A percentile compares a stretch with the other conserved stretches of the same genome.
Evolutionary conservation across 2,797 vertebrate species (phyloP).

Genomic region (Siniperca obscura): DNA sequence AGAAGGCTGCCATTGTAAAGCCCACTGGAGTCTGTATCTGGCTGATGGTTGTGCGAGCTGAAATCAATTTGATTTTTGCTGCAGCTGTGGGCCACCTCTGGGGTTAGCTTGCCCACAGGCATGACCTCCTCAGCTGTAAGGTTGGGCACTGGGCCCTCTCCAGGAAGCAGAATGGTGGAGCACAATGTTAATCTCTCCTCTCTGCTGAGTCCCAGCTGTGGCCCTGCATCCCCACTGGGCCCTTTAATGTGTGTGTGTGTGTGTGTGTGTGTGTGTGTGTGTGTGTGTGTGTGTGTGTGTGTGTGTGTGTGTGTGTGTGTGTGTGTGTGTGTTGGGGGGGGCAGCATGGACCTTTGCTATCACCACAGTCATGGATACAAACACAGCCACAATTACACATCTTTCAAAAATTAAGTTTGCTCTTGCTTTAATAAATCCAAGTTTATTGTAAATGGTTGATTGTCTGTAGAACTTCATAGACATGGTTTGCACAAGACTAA

Average conservation of each 20-base stretch:
- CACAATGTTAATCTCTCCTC: constrained; percentile 72
- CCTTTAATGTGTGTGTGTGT: constrained; percentile 29
- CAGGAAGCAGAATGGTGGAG: constrained; percentile 68
- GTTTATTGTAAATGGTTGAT: neutral
- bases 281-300: neutral
- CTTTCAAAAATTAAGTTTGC: constrained; percentile 1
- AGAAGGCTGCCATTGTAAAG: constrained; percentile 50
- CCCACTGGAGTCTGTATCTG: constrained; percentile 48
- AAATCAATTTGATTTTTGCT: constrained; percentile 65
- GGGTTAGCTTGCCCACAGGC: constrained; percentile 65
- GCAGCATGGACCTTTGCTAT: constrained; percentile 46
- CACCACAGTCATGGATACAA: constrained; percentile 24
- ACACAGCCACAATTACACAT: constrained; percentile 33
- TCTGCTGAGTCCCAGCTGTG: constrained; percentile 74
- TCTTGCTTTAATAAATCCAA: constrained; percentile 18
- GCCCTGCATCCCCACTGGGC: constrained; percentile 59
- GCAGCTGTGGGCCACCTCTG: constrained; percentile 63
- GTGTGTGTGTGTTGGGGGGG: neutral
- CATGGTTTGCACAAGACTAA: neutral
- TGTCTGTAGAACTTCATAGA: neutral
- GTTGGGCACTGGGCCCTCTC: constrained; percentile 69
- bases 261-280: too few relatives aligned
- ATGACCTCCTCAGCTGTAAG: constrained; percentile 70
- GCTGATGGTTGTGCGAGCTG: constrained; percentile 53
- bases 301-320: neutral